phyloP scores from a whole-genome alignment of 2,797 vertebrate species.

The Craterocephalus amniculus region DNA sequence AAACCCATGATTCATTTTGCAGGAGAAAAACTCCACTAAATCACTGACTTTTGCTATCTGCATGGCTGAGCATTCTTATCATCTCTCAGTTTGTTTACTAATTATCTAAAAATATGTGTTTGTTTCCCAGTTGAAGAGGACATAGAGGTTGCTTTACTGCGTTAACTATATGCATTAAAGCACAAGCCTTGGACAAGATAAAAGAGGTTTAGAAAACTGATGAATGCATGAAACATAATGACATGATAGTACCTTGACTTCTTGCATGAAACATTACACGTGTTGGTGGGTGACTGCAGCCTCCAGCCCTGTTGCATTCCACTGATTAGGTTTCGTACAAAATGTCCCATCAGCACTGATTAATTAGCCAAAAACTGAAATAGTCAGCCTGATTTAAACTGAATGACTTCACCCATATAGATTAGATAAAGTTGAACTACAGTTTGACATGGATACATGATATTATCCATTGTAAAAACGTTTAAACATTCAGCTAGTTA shows the following conservation, averaged over 20 bases:
- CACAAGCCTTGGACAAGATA: background rate
- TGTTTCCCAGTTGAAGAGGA: slow-evolving; percentile 11
- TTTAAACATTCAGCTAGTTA: background rate
- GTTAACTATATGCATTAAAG: background rate
- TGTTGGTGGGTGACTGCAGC: background rate
- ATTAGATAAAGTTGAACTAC: too few species aligned
- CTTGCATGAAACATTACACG: background rate
- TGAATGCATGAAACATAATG: background rate
- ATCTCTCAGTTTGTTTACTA: slow-evolving; percentile 3
- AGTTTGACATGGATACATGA: background rate
- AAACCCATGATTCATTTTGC: slow-evolving; percentile 22
- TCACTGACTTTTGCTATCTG: slow-evolving; percentile 7
- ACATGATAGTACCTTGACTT: background rate
- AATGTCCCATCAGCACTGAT: background rate
- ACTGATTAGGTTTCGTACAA: background rate
- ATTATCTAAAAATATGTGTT: slow-evolving; percentile 26
- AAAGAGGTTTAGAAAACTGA: background rate
- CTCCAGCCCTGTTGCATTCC: background rate
- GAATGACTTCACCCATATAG: background rate
- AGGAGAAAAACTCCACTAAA: slow-evolving; percentile 17
- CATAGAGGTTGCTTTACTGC: background rate
- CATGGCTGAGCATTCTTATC: slow-evolving; percentile 14
- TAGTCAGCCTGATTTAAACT: background rate
- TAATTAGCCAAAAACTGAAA: background rate
- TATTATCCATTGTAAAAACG: background rate